Evolutionary conservation across 2,888 invertebrate species (phyloP).

Genomic region (Villa cingulata): DNA sequence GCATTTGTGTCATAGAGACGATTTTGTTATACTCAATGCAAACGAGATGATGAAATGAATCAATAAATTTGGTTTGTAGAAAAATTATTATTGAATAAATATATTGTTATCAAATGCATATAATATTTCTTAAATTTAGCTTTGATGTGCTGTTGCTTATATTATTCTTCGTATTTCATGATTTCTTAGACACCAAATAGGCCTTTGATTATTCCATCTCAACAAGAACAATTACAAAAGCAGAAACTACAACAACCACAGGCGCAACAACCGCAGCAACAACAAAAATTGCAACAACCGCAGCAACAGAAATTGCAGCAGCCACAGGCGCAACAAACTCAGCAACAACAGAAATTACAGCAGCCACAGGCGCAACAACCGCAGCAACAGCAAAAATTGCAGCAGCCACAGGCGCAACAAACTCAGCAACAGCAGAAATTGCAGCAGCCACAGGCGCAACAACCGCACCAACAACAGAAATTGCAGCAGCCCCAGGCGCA

Average conservation of each 20-base stretch:
- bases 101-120: background rate
- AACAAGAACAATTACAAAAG: background rate
- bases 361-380: too few relatives aligned
- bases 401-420: background rate
- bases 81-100: background rate
- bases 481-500: background rate
- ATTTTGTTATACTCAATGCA: background rate
- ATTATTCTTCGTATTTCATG: background rate
- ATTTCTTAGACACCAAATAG: background rate
- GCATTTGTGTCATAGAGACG: too few relatives aligned
- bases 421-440: background rate
- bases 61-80: constrained; percentile 2
- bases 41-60: background rate
- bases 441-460: constrained; percentile 4
- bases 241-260: too few relatives aligned
- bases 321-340: background rate
- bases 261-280: too few relatives aligned
- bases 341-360: background rate
- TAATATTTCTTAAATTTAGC: background rate
- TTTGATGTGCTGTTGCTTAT: too few relatives aligned
- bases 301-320: constrained; percentile 1
- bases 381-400: background rate
- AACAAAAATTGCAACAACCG: background rate
- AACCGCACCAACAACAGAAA: background rate
- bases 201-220: background rate